Conservation (phyloP, 2,113 vertebrate species). For the Lanius collurio region DNA sequence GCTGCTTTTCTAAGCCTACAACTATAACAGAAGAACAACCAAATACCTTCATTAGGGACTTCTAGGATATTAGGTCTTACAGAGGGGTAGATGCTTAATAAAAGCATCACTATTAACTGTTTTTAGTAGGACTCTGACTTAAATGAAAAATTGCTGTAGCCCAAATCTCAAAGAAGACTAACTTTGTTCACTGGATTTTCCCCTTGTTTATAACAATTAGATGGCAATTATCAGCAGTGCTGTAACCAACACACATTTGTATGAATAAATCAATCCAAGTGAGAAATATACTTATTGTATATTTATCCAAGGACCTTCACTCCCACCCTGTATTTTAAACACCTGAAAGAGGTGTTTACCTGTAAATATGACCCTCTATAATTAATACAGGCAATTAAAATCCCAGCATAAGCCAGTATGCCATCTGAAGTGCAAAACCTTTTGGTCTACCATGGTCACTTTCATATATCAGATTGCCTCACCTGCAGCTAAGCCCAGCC, state of each 20-base stretch:
- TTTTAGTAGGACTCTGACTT: neutral
- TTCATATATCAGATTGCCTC: neutral
- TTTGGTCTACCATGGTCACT: neutral
- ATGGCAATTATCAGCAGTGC: neutral
- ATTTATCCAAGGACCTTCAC: neutral
- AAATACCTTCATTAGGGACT: neutral
- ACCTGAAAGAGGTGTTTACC: constrained; percentile 19
- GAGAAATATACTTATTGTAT: neutral
- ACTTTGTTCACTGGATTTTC: neutral
- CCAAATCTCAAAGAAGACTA: neutral
- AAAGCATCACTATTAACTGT: neutral
- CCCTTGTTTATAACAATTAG: neutral
- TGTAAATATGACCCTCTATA: neutral
- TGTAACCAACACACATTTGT: neutral
- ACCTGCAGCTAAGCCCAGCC: neutral
- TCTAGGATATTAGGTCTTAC: neutral
- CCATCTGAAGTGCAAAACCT: neutral
- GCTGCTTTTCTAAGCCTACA: neutral
- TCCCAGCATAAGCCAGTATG: neutral
- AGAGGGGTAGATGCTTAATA: neutral
- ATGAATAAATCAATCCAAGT: neutral
- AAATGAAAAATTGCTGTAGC: neutral
- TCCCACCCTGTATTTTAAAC: neutral
- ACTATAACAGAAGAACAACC: neutral
- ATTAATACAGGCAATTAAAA: constrained; percentile 2